phyloP scores from a whole-genome alignment of 2,888 invertebrate genomes.

The Erpobdella octoculata region DNA sequence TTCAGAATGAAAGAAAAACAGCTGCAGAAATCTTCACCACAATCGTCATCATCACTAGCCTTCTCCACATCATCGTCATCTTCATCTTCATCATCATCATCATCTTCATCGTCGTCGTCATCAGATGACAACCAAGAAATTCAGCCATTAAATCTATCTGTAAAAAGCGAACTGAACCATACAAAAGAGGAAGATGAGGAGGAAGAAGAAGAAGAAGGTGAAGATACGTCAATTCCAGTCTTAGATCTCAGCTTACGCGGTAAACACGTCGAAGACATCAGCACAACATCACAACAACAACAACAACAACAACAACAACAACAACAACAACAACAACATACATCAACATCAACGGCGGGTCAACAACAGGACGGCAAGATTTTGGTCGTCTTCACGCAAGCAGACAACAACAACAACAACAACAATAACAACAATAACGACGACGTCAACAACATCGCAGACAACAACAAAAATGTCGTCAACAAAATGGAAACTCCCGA shows the following conservation, averaged over 20 bases:
- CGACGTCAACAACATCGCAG: not conserved
- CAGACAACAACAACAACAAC: not conserved
- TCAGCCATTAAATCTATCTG: not conserved
- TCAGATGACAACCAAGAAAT: not conserved
- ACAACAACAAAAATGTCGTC: not conserved
- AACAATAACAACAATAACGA: not conserved
- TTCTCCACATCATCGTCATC: constrained; percentile 23
- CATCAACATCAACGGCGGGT: not conserved
- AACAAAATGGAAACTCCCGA: not conserved
- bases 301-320: constrained; percentile 1
- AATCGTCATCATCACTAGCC: not conserved
- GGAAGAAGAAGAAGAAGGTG: too few species aligned
- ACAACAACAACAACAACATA: not conserved
- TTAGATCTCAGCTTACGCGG: not conserved
- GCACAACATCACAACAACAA: not conserved
- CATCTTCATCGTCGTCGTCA: constrained; percentile 13
- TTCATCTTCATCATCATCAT: not conserved
- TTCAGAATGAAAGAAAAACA: constrained; percentile 9
- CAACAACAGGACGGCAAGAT: not conserved
- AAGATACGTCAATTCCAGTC: constrained; percentile 1
- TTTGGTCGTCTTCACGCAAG: not conserved
- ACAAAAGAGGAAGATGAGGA: too few species aligned
- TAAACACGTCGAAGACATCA: too few species aligned
- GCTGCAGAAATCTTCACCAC: not conserved
- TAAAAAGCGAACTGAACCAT: constrained; percentile 4